Evolutionary conservation across 2,888 invertebrate species (phyloP).

Genomic region (Habrosyne pyritoides): DNA sequence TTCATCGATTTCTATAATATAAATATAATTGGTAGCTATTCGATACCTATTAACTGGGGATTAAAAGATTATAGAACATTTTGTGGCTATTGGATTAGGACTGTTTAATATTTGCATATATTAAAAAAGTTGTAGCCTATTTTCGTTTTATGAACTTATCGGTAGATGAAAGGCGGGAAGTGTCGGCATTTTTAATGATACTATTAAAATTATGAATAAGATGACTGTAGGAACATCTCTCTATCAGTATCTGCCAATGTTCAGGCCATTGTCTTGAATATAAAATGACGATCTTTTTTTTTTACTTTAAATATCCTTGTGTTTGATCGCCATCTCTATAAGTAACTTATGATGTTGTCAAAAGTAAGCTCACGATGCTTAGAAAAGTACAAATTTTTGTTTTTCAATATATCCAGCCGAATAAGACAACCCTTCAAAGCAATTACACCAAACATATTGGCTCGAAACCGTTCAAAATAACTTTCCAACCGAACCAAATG

Average conservation of each 20-base stretch:
- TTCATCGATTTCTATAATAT: not conserved
- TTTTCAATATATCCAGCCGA: slow-evolving; percentile 29
- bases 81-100: not conserved
- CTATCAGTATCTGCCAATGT: too few relatives aligned
- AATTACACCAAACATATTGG: not conserved
- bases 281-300: too few relatives aligned
- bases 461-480: slow-evolving; percentile 17
- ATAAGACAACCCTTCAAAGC: slow-evolving; percentile 15
- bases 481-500: slow-evolving; percentile 20
- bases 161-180: not conserved
- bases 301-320: too few relatives aligned
- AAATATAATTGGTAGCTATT: slow-evolving; percentile 1
- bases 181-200: not conserved
- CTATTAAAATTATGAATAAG: slow-evolving; percentile 7
- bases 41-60: slow-evolving; percentile 1
- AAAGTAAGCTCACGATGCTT: too few relatives aligned
- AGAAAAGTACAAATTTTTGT: too few relatives aligned
- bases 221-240: too few relatives aligned
- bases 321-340: too few relatives aligned
- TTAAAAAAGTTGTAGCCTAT: not conserved
- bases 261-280: too few relatives aligned
- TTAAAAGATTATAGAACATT: not conserved
- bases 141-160: not conserved
- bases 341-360: too few relatives aligned
- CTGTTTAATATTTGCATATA: slow-evolving; percentile 2